Percentiles rank a stretch among this genome's conserved stretches.
phyloP scores from a whole-genome alignment of 2,888 invertebrate genomes.

The Cyaniris semiargus region DNA sequence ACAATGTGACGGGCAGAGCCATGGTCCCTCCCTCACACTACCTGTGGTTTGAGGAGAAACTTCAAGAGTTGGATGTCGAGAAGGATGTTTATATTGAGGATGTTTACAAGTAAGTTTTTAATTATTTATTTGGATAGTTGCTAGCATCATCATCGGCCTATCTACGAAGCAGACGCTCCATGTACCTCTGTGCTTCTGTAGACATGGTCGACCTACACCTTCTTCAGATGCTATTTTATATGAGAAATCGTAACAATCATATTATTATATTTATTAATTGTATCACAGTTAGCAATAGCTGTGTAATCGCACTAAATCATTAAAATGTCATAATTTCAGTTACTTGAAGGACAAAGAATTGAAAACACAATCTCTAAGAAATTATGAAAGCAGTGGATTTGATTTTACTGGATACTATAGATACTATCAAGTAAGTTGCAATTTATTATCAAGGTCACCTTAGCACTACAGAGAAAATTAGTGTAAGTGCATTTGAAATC shows the following conservation, averaged over 20 bases:
- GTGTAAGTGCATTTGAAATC: no score
- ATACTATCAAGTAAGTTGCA: constrained; percentile 55
- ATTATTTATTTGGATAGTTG: not conserved
- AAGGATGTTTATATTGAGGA: constrained; percentile 55
- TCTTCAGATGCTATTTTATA: no score
- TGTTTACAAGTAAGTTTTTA: constrained; percentile 57
- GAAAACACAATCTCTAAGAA: constrained; percentile 33
- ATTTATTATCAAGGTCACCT: not conserved
- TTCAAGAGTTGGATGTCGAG: constrained; percentile 50
- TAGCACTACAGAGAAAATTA: no score
- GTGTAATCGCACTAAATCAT: no score
- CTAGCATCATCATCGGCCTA: no score
- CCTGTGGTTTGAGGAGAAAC: constrained; percentile 59
- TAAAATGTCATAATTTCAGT: constrained; percentile 45
- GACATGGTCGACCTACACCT: not conserved
- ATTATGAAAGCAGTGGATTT: constrained; percentile 45
- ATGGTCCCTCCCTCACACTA: constrained; percentile 62
- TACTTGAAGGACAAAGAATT: constrained; percentile 48
- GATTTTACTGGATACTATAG: constrained; percentile 55
- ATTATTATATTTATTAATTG: no score
- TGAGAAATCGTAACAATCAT: no score
- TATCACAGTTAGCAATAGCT: no score
- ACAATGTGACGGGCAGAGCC: constrained; percentile 54
- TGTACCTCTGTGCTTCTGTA: not conserved
- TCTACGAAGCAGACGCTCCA: not conserved